Conservation (phyloP, 1,140 invertebrate genomes). For the Leptopilina boulardi region DNA sequence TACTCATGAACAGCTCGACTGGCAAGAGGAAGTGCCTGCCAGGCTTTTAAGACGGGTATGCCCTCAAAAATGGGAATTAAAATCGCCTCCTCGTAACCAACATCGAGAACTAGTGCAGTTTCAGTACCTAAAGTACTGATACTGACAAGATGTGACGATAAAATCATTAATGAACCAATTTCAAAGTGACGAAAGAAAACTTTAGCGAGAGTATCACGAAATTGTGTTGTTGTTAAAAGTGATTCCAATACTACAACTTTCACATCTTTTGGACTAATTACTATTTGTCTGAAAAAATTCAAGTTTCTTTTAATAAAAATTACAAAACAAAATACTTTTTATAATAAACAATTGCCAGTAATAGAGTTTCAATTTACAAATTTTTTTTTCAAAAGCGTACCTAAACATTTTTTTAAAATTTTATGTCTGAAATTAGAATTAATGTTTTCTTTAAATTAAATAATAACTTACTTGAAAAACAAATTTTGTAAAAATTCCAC, state of each 20-base stretch:
- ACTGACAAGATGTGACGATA: conserved; percentile 88
- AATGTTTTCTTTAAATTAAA: conserved; percentile 73
- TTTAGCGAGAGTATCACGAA: conserved; percentile 91
- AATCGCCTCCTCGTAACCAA: conserved; percentile 89
- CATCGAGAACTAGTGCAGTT: conserved; percentile 89
- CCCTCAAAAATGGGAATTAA: conserved; percentile 90
- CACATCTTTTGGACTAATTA: conserved; percentile 95
- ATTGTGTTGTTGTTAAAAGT: conserved; percentile 86
- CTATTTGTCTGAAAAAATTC: conserved; percentile 81
- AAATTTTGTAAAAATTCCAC: conserved; percentile 92
- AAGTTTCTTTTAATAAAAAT: too few relatives aligned
- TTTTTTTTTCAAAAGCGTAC: too few relatives aligned
- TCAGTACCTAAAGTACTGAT: conserved; percentile 85
- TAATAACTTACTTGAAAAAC: conserved; percentile 87
- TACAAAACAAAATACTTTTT: too few relatives aligned
- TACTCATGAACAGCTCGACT: conserved; percentile 82
- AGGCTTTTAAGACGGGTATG: conserved; percentile 87
- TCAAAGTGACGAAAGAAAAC: conserved; percentile 96
- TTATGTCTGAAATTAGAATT: too few relatives aligned
- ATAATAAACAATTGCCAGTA: too few relatives aligned
- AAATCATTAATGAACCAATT: conserved; percentile 82
- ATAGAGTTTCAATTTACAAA: too few relatives aligned
- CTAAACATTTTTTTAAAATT: too few relatives aligned
- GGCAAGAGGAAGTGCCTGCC: conserved; percentile 86
- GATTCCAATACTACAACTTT: conserved; percentile 94